Conservation (phyloP, 1,140 invertebrate genomes). For the Ceratosolen fusciceps region DNA sequence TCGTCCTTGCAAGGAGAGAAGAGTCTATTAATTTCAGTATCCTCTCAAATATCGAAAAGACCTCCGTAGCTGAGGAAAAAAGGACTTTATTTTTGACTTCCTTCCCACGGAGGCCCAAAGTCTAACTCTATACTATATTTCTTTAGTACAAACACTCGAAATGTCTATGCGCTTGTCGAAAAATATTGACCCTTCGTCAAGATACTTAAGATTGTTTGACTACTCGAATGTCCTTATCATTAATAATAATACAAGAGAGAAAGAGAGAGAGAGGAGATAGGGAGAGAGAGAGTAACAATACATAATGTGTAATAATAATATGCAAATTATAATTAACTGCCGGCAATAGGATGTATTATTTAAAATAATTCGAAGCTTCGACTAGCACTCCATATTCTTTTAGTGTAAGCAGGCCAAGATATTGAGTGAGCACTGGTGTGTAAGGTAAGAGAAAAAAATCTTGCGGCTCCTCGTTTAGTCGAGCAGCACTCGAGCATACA, state of each 20-base stretch:
- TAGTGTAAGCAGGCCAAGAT: too few species aligned
- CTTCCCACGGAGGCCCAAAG: slow-evolving; percentile 62
- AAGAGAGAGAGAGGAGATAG: too few species aligned
- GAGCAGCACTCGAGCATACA: neutral
- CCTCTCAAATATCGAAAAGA: slow-evolving; percentile 32
- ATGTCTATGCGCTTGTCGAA: slow-evolving; percentile 64
- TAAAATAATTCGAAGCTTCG: neutral
- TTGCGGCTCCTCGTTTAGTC: too few species aligned
- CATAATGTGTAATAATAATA: neutral
- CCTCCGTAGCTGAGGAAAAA: slow-evolving; percentile 9
- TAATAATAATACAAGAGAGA: slow-evolving; percentile 32
- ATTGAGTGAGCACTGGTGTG: too few species aligned
- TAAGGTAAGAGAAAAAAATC: too few species aligned
- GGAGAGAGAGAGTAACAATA: too few species aligned
- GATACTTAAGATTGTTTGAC: slow-evolving; percentile 50
- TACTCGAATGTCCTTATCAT: slow-evolving; percentile 22
- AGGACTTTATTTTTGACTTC: slow-evolving; percentile 53
- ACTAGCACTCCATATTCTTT: too few species aligned
- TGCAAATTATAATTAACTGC: neutral
- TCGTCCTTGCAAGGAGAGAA: slow-evolving; percentile 10
- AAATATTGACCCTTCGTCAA: slow-evolving; percentile 63
- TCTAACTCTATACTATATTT: neutral
- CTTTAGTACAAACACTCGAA: slow-evolving; percentile 53
- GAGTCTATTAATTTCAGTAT: slow-evolving; percentile 42
- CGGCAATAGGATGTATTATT: too few species aligned